phyloP scores from a whole-genome alignment of 2,113 vertebrate genomes.

The Lepidothrix coronata region DNA sequence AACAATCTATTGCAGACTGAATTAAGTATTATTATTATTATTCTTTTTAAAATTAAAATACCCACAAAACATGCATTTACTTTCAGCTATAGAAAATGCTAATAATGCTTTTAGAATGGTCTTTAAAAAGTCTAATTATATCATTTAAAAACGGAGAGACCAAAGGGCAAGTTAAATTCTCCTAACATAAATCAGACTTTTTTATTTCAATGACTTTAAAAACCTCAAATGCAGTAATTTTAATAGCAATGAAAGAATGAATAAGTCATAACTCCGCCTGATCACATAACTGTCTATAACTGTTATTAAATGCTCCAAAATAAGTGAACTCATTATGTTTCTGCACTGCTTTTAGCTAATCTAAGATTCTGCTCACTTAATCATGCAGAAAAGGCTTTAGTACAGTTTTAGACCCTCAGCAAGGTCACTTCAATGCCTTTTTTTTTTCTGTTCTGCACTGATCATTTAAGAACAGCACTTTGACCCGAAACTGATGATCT shows the following conservation, averaged over 20 bases:
- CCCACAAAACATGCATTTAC: constrained; percentile 84
- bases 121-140: constrained; percentile 96
- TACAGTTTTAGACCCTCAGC: constrained; percentile 81
- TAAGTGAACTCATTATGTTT: constrained; percentile 87
- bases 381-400: constrained; percentile 81
- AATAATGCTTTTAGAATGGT: constrained; percentile 94
- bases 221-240: constrained; percentile 87
- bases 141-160: constrained; percentile 90
- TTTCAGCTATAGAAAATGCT: constrained; percentile 87
- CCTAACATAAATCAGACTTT: constrained; percentile 93
- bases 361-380: constrained; percentile 85
- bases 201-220: constrained; percentile 88
- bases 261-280: constrained; percentile 87
- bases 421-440: constrained; percentile 81
- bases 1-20: constrained; percentile 81
- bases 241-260: constrained; percentile 88
- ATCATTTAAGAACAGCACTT: constrained; percentile 80
- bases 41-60: constrained; percentile 84
- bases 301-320: constrained; percentile 88
- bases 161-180: constrained; percentile 92
- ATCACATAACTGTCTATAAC: constrained; percentile 89
- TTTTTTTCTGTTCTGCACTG: constrained; percentile 69
- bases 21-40: constrained; percentile 84
- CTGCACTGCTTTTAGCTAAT: constrained; percentile 85
- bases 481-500: constrained; percentile 79